Evolutionary conservation across 2,888 invertebrate genomes (phyloP).

Genomic region (Timema cristinae): DNA sequence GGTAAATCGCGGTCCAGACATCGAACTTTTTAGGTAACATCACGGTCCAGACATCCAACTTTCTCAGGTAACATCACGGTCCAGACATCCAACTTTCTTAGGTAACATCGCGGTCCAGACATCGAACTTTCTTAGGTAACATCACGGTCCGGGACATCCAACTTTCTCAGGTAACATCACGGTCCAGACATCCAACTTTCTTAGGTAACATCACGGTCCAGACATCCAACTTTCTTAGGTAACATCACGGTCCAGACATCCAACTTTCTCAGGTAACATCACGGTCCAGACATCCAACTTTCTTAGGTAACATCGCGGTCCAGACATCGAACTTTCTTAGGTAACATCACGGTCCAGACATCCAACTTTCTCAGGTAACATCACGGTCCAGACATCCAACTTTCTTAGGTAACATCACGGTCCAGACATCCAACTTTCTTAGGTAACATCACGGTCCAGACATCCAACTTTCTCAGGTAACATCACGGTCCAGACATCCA

Average conservation of each 20-base stretch:
- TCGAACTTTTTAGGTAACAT: no score
- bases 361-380: conserved; percentile 28
- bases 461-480: conserved; percentile 32
- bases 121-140: no score
- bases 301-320: no score
- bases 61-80: conserved; percentile 16
- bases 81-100: conserved; percentile 33
- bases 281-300: neutral
- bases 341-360: conserved; percentile 30
- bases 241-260: conserved; percentile 34
- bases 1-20: no score
- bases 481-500: neutral
- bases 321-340: no score
- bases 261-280: conserved; percentile 6
- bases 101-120: neutral
- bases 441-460: conserved; percentile 24
- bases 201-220: neutral
- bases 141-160: no score
- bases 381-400: neutral
- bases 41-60: neutral
- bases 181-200: conserved; percentile 33
- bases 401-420: no score
- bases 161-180: conserved; percentile 17
- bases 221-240: neutral
- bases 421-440: no score